Evolutionary conservation across 2,888 invertebrate species (phyloP).

Genomic region (Cepaea hortensis): DNA sequence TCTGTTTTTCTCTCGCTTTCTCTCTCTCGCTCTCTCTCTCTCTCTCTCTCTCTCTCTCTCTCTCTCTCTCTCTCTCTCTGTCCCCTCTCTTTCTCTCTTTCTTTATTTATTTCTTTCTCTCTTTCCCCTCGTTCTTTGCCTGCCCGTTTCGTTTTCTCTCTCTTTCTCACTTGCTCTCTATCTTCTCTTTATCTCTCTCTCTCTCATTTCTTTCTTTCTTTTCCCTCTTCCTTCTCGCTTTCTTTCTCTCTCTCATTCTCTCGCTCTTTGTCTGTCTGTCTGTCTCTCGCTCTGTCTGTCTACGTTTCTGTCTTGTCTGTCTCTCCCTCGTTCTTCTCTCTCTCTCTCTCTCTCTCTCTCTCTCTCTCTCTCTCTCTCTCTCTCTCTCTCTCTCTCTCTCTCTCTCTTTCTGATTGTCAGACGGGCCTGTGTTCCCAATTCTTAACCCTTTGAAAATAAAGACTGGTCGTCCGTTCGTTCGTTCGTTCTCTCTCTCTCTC

Average conservation of each 20-base stretch:
- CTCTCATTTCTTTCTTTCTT: constrained; percentile 15
- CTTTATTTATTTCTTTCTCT: background rate
- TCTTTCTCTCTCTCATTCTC: background rate
- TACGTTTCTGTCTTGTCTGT: background rate
- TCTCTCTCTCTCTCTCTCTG: no score
- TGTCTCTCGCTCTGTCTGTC: no score
- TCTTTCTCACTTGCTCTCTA: background rate
- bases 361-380: background rate
- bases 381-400: background rate
- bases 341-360: no score
- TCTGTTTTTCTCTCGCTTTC: no score
- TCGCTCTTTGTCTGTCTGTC: no score
- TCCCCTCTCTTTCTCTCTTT: background rate
- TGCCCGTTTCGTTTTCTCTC: background rate
- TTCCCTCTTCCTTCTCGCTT: constrained; percentile 17
- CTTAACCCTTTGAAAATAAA: no score
- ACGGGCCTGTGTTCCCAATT: no score
- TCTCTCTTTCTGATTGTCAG: constrained; percentile 26
- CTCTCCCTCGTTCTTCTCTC: background rate
- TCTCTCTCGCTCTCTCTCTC: no score
- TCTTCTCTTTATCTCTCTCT: constrained; percentile 15
- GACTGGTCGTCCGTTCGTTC: no score
- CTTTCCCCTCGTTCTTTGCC: background rate
- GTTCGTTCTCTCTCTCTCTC: background rate
- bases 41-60: no score